Base-by-base conservation (phyloP, 2,888 invertebrate genomes). In the Urechis unicinctus region DNA sequence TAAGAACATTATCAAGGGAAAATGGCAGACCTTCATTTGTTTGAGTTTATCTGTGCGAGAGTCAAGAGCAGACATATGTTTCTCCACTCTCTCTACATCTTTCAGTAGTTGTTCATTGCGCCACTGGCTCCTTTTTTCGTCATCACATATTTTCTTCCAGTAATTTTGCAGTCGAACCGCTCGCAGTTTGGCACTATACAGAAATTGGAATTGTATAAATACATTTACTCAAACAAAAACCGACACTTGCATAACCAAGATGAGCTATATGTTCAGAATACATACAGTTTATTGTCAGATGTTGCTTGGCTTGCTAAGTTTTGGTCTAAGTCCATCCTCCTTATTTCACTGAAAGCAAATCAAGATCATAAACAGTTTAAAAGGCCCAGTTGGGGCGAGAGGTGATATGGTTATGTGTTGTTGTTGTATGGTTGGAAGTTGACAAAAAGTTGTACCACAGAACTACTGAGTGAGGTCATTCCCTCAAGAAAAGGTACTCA, bases 101-200 rank as follows among this genome's bases (percentile, higher is more conserved):
- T 64, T 59, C 36, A 74, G 47, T 26, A 74, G 59, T 57, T 71
- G 68, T 50, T 69, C 69, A 64, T 75, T 75, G 54, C 74, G 61
- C 52, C 67, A 66, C 54, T 70, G 69, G 49, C 73, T 73, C 47
- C 67, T 58, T 49, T 66, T 66, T 57, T 74, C 72, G 59, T 75
- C 72, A 45, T 73, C 72, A 66, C 75, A 74, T 21, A 75, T 63
- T 58, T 71, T 71, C 59, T 67, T 71, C 75, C 75, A 75, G 61
- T 75, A 73, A 31, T 61, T 68, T 52, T 74, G 70, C 26, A 75
- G 58, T 28, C 68, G 69, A 17, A 68, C 64, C 28, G 72, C 72
- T 55, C 68, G 67, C 54, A 74, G 56, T 46, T 68, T 69, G 2
- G 67, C 36, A 36, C 36, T 13, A 36, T 36, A 13, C 36, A 9